Percentiles rank a stretch among this genome's conserved stretches.
phyloP scores from a whole-genome alignment of 2,888 invertebrate species.

The Gandaritis pyraliata region DNA sequence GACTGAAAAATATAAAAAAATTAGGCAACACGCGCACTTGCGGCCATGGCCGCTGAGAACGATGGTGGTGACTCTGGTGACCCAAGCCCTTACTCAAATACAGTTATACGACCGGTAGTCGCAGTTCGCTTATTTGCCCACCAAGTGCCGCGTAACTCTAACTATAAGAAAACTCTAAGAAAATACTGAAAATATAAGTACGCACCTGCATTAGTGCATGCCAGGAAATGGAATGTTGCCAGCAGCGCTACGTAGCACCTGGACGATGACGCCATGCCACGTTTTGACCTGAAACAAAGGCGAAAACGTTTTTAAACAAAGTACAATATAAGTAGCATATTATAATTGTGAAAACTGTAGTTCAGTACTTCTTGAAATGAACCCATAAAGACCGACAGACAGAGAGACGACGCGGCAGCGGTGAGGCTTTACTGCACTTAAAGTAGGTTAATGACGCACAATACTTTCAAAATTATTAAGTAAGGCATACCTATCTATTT shows the following conservation, averaged over 20 bases:
- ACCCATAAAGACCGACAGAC: neutral
- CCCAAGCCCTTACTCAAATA: too few species aligned
- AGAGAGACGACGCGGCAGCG: neutral
- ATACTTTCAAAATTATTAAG: neutral
- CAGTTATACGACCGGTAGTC: too few species aligned
- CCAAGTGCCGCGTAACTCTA: too few species aligned
- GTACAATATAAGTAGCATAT: too few species aligned
- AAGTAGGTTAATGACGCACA: constrained; percentile 5
- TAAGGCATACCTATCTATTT: neutral
- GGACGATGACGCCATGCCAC: constrained; percentile 63
- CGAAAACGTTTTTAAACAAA: constrained; percentile 1
- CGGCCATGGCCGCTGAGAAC: too few species aligned
- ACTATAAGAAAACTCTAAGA: too few species aligned
- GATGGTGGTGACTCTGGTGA: too few species aligned
- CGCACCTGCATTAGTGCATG: constrained; percentile 63
- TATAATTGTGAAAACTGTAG: too few species aligned
- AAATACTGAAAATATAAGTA: neutral
- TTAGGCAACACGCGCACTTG: too few species aligned
- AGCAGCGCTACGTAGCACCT: constrained; percentile 49
- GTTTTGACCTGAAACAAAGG: constrained; percentile 58
- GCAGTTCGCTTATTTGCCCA: neutral
- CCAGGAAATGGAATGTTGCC: constrained; percentile 48
- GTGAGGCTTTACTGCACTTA: neutral
- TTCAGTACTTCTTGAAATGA: neutral
- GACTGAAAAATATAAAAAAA: too few species aligned